Conservation (phyloP, 2,113 vertebrate genomes). For the Glareola pratincola region DNA sequence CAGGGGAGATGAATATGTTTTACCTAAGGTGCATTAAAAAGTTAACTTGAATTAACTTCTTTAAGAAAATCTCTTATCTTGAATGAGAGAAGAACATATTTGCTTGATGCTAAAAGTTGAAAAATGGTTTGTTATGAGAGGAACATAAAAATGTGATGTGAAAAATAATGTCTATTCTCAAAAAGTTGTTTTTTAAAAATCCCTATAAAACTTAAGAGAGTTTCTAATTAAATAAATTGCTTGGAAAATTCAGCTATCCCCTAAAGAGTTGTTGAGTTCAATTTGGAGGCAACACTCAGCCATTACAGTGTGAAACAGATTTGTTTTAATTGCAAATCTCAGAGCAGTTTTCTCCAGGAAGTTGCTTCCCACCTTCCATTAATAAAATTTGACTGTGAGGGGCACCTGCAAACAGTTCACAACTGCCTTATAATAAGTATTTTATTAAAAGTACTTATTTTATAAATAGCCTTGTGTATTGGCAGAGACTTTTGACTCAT, state of each 20-base stretch:
- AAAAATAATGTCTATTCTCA: not conserved
- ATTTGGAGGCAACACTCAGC: not conserved
- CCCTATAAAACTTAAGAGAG: not conserved
- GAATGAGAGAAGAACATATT: not conserved
- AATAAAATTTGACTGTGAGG: not conserved
- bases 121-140: not conserved
- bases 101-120: not conserved
- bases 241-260: not conserved
- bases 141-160: not conserved
- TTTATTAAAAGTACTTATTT: not conserved
- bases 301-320: not conserved
- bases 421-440: not conserved
- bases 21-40: not conserved
- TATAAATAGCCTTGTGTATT: not conserved
- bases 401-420: not conserved
- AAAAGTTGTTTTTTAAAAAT: not conserved
- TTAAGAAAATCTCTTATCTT: not conserved
- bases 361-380: not conserved
- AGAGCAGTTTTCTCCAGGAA: not conserved
- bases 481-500: not conserved
- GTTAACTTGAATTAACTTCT: not conserved
- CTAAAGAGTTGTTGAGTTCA: not conserved
- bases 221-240: constrained; percentile 2
- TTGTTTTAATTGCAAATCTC: constrained; percentile 2
- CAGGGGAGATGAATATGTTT: not conserved